These are phyloP conservation scores for Epinotia demarniana DNA, from an alignment of 2,888 invertebrate genomes.

Conservation along the genomic window DNA sequence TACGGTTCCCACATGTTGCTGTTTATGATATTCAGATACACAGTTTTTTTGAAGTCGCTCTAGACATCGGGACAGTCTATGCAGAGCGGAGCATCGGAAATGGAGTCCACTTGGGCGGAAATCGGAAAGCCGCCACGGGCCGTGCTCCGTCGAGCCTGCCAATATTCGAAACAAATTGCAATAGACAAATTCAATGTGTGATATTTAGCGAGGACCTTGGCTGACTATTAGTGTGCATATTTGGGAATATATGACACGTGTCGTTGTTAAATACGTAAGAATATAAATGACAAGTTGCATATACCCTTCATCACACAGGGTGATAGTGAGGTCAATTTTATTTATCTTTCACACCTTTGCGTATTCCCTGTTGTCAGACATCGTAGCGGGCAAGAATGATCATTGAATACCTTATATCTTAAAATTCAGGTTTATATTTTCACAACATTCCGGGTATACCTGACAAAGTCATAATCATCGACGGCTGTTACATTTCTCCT, in stretches of 20 bases:
- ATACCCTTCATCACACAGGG: no score
- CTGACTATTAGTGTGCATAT: no score
- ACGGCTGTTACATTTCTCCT: no score
- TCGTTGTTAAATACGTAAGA: not conserved
- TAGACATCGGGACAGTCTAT: slow-evolving; percentile 46
- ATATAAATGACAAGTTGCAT: no score
- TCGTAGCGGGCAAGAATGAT: not conserved
- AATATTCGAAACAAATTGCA: slow-evolving; percentile 37
- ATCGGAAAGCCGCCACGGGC: slow-evolving; percentile 56
- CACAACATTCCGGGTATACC: no score
- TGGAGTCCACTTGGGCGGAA: slow-evolving; percentile 61
- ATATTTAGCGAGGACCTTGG: not conserved
- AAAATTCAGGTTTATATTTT: no score
- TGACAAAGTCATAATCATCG: no score
- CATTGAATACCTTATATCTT: not conserved
- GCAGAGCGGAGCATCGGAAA: slow-evolving; percentile 55
- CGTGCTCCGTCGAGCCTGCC: slow-evolving; percentile 25
- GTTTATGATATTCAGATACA: not conserved
- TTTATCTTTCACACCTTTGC: not conserved
- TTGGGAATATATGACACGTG: not conserved
- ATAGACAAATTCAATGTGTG: slow-evolving; percentile 16
- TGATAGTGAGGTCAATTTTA: not conserved
- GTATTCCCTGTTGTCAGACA: not conserved
- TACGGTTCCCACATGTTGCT: not conserved
- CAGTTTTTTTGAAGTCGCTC: not conserved